Conservation (phyloP, 2,888 invertebrate genomes). For the Agonopterix subpropinquella region DNA sequence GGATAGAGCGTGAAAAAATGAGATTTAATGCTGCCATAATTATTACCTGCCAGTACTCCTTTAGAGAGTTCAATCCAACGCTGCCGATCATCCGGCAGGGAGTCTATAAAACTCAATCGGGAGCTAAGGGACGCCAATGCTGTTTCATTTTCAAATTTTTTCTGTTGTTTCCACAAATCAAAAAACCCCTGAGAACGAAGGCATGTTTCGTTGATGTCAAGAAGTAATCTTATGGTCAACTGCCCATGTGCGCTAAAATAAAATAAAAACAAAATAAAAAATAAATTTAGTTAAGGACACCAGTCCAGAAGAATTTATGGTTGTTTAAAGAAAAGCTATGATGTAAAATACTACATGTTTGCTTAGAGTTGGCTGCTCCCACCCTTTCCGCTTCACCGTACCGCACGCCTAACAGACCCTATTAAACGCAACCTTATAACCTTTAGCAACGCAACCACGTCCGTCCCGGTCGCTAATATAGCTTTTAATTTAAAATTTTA, state of each 20-base stretch:
- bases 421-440: too few species aligned
- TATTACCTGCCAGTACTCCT: constrained; percentile 79
- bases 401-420: too few species aligned
- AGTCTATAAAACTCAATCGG: constrained; percentile 82
- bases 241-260: constrained; percentile 81
- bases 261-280: constrained; percentile 17
- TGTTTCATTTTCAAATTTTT: constrained; percentile 89
- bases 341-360: too few species aligned
- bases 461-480: too few species aligned
- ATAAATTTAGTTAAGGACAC: not conserved
- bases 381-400: too few species aligned
- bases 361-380: too few species aligned
- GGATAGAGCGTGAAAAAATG: too few species aligned
- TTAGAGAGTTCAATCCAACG: constrained; percentile 80
- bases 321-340: too few species aligned
- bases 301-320: too few species aligned
- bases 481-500: too few species aligned
- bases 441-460: too few species aligned
- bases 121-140: constrained; percentile 82
- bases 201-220: constrained; percentile 95
- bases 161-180: constrained; percentile 91
- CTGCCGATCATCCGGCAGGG: constrained; percentile 72
- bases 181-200: constrained; percentile 93
- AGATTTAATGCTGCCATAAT: too few species aligned
- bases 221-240: constrained; percentile 90